Evolutionary conservation across 1,140 invertebrate genomes (phyloP), one percentile per base, ranked within the genome.

Genomic region (Leptopilina boulardi): DNA sequence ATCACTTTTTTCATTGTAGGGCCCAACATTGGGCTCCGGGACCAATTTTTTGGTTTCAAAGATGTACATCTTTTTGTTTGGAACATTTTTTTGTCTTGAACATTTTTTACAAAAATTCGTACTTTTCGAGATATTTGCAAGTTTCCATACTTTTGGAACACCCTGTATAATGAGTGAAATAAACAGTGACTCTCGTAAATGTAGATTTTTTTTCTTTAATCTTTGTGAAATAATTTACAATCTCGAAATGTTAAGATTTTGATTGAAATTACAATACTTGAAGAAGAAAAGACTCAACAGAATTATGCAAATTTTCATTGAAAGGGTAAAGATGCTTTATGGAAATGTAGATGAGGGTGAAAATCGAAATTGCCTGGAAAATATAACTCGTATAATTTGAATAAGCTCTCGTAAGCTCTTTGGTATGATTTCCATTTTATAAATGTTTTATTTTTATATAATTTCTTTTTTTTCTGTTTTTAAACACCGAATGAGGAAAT

Each of bases 361-460:
- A 30, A 30, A 30, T 66, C 23, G 59, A 66, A 66, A 66, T 66
- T 66, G 21, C 59, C 59, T n/a, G 59, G 59, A 34, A 66, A 66
- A 30, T 30, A 30, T n/a, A 66, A 30, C 26, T 66, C 59, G 26
- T 66, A 30, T 34, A 30, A 66, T 66, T 66, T 30, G 59, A 66
- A 66, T 34, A 66, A 66, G 59, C 23, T 34, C 23, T 30, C 23
- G 59, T 66, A 66, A 66, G 59, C 59, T 66, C 13, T 34, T 66
- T 30, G 23, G 34, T 38, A 38, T 66, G 23, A 30, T 66, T 66
- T 66, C 23, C 23, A 66, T 66, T n/a, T n/a, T 66, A 13, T 30
- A 23, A 30, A 26, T 66, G 2, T n/a, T 2, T 66, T 66, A 15
- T 30, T 51, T 51, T 51, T 18, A n/a, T n/a, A n/a, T 51, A 18